phyloP scores from a whole-genome alignment of 2,888 invertebrate genomes.

The Machimus rusticus region DNA sequence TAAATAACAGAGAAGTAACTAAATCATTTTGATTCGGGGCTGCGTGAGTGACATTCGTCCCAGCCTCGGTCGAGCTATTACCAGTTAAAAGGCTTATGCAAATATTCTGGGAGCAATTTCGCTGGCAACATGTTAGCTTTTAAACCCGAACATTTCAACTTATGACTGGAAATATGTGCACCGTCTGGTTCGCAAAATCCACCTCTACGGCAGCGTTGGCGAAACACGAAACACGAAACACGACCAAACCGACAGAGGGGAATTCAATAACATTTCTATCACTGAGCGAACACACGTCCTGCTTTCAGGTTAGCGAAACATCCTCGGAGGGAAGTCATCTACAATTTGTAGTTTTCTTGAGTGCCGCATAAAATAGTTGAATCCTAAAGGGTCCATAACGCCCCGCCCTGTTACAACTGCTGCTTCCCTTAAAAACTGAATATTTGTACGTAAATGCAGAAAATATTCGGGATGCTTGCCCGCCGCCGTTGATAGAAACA shows the following conservation, averaged over 20 bases:
- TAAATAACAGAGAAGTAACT: background rate
- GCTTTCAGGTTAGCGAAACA: constrained; percentile 1
- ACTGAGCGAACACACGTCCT: constrained; percentile 7
- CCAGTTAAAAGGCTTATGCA: constrained; percentile 18
- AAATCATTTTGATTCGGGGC: background rate
- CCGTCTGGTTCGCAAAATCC: background rate
- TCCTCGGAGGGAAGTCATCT: constrained; percentile 42
- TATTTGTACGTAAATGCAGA: constrained; percentile 10
- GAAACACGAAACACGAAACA: background rate
- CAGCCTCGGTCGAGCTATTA: background rate
- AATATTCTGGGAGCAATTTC: constrained; percentile 1
- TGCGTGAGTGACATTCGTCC: constrained; percentile 8
- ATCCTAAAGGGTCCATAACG: background rate
- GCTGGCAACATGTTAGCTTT: constrained; percentile 11
- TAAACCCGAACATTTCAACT: constrained; percentile 22
- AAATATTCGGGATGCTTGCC: constrained; percentile 8
- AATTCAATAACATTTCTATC: constrained; percentile 44
- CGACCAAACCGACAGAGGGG: constrained; percentile 34
- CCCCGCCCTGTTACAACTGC: background rate
- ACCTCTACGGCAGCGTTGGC: background rate
- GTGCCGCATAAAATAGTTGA: constrained; percentile 42
- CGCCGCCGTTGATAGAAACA: constrained; percentile 6
- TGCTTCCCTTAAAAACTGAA: background rate
- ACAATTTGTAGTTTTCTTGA: constrained; percentile 47
- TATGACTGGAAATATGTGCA: constrained; percentile 15